phyloP scores from a whole-genome alignment of 2,797 vertebrate genomes.

The Falco novaeseelandiae region DNA sequence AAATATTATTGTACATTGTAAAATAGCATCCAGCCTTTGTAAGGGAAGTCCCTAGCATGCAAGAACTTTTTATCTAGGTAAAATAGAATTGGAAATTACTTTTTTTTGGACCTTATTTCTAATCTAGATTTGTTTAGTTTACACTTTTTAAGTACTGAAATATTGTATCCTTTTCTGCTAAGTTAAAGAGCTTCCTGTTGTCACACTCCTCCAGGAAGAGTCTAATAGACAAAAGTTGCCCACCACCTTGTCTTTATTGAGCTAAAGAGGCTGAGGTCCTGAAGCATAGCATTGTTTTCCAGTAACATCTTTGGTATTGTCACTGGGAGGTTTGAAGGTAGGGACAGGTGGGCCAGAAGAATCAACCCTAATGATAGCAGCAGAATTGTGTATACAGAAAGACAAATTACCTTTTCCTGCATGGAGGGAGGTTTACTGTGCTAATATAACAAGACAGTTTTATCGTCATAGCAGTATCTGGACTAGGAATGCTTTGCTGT shows the following conservation, averaged over 20 bases:
- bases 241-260: not conserved
- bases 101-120: not conserved
- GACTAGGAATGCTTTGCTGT: not conserved
- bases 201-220: not conserved
- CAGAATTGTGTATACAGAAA: not conserved
- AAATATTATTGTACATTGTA: not conserved
- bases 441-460: not conserved
- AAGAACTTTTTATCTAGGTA: not conserved
- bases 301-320: rapidly evolving
- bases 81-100: not conserved
- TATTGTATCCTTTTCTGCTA: not conserved
- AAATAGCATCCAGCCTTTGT: not conserved
- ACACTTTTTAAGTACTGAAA: not conserved
- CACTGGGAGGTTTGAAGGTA: not conserved
- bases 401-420: not conserved
- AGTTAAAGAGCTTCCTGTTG: not conserved
- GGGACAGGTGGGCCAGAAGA: not conserved
- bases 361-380: rapidly evolving
- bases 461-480: not conserved
- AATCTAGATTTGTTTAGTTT: not conserved
- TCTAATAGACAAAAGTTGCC: not conserved
- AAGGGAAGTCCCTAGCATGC: not conserved
- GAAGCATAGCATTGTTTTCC: not conserved
- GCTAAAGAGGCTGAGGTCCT: not conserved
- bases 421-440: not conserved